Percentiles rank a stretch among this genome's conserved stretches.
These are phyloP conservation scores for Thinocorus orbignyianus DNA, from an alignment of 2,113 vertebrate species.

Conservation along the genomic window DNA sequence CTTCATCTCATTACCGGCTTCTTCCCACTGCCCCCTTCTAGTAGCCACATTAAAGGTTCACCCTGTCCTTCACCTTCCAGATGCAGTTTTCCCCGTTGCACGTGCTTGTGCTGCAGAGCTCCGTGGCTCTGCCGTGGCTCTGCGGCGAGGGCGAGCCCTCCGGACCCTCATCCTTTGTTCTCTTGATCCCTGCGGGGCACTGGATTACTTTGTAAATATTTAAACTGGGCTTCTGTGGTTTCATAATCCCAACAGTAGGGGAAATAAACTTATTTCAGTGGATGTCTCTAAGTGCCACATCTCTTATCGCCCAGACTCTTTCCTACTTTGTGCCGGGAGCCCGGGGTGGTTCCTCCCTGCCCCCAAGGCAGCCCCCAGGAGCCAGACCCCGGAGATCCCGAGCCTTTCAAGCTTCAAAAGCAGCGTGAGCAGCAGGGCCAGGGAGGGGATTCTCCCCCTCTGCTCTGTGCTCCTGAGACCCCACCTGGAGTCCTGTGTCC, in stretches of 20 bases:
- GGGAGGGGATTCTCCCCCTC: no score
- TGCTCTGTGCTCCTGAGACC: no score
- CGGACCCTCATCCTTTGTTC: conserved; percentile 19
- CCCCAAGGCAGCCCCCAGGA: neutral
- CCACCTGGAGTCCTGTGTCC: no score
- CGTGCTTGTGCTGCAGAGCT: neutral
- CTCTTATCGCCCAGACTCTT: neutral
- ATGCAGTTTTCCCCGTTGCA: neutral
- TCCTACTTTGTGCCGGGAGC: neutral
- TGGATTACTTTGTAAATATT: conserved; percentile 57
- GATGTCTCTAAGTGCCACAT: neutral
- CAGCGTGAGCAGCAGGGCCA: no score
- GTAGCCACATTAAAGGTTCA: neutral
- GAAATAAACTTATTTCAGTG: conserved; percentile 67
- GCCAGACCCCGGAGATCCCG: rapidly evolving
- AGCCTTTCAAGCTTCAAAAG: no score
- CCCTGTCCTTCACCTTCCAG: neutral
- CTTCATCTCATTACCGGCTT: neutral
- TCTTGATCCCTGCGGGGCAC: conserved; percentile 33
- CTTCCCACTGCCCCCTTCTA: neutral
- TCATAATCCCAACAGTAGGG: conserved; percentile 41
- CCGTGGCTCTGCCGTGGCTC: neutral
- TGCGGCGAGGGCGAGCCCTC: neutral
- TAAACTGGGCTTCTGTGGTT: conserved; percentile 61
- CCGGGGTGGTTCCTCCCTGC: neutral